Conservation (phyloP, 2,888 invertebrate species). For the Lithosia quadra region DNA sequence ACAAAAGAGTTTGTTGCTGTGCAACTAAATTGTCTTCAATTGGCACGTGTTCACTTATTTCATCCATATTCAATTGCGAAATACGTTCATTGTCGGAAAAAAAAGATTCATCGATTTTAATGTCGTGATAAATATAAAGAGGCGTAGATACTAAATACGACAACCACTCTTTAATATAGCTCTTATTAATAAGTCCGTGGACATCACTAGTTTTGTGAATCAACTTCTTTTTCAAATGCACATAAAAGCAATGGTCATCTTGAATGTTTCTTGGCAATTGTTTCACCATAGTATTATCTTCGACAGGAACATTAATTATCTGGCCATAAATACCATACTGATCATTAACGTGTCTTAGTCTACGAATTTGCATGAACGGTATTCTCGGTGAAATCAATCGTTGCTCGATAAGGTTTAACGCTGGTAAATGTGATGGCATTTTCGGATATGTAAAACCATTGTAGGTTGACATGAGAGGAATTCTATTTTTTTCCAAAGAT, state of each 20-base stretch:
- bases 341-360: slow-evolving; percentile 52
- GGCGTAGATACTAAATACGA: slow-evolving; percentile 46
- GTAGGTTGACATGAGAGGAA: slow-evolving; percentile 39
- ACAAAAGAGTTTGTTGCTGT: slow-evolving; percentile 46
- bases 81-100: slow-evolving; percentile 35
- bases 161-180: slow-evolving; percentile 49
- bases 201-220: slow-evolving; percentile 50
- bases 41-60: slow-evolving; percentile 47
- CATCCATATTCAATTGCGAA: slow-evolving; percentile 33
- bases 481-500: slow-evolving; percentile 37
- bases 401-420: slow-evolving; percentile 45
- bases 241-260: slow-evolving; percentile 44
- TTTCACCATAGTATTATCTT: slow-evolving; percentile 53
- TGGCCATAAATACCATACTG: slow-evolving; percentile 53
- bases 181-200: slow-evolving; percentile 43
- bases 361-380: slow-evolving; percentile 57
- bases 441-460: slow-evolving; percentile 54
- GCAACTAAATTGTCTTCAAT: slow-evolving; percentile 48
- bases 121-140: slow-evolving; percentile 44
- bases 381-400: slow-evolving; percentile 52
- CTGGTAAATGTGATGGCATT: slow-evolving; percentile 50
- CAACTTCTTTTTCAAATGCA: slow-evolving; percentile 41
- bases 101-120: slow-evolving; percentile 46
- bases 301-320: slow-evolving; percentile 56
- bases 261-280: slow-evolving; percentile 49